Percentiles rank a stretch among this genome's conserved stretches.
Conservation (phyloP, 2,797 vertebrate species). For the Chaunax sp. region DNA sequence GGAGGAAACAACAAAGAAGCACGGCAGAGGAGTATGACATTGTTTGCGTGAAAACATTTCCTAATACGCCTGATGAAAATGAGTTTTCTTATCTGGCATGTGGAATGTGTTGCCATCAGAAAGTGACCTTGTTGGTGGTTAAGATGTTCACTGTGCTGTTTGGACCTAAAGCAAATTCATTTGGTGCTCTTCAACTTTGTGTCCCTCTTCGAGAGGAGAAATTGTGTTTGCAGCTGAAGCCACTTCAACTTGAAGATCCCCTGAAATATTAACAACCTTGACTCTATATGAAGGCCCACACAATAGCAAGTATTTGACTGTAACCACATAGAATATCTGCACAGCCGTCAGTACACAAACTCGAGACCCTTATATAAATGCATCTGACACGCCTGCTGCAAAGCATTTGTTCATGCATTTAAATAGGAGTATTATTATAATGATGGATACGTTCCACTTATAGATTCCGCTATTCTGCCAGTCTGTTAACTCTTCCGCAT, state of each 20-base stretch:
- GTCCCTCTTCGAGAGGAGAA: conserved; percentile 4
- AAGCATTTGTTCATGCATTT: conserved; percentile 95
- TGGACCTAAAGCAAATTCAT: conserved; percentile 33
- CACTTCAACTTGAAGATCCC: conserved; percentile 13
- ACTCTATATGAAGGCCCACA: background rate
- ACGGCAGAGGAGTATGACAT: conserved; percentile 56
- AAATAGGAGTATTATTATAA: conserved; percentile 96
- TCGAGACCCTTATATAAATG: conserved; percentile 37
- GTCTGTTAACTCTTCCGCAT: conserved; percentile 58
- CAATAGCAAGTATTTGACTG: conserved; percentile 17
- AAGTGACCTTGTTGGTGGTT: conserved; percentile 45
- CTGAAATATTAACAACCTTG: conserved; percentile 27
- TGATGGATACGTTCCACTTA: conserved; percentile 76
- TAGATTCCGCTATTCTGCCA: conserved; percentile 46
- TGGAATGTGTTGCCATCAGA: conserved; percentile 44
- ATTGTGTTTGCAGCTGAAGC: conserved; percentile 14
- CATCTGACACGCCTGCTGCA: conserved; percentile 81
- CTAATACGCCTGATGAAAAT: conserved; percentile 52
- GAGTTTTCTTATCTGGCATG: conserved; percentile 56
- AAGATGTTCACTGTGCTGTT: conserved; percentile 12
- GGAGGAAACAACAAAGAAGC: conserved; percentile 15
- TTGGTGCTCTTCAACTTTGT: conserved; percentile 27
- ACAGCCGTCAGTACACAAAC: conserved; percentile 39
- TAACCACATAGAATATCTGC: conserved; percentile 43
- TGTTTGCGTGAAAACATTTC: conserved; percentile 46